A percentile compares a stretch with the other conserved stretches of the same genome.
Conservation (phyloP, 1,140 invertebrate genomes). For the Zaprionus africanus region DNA sequence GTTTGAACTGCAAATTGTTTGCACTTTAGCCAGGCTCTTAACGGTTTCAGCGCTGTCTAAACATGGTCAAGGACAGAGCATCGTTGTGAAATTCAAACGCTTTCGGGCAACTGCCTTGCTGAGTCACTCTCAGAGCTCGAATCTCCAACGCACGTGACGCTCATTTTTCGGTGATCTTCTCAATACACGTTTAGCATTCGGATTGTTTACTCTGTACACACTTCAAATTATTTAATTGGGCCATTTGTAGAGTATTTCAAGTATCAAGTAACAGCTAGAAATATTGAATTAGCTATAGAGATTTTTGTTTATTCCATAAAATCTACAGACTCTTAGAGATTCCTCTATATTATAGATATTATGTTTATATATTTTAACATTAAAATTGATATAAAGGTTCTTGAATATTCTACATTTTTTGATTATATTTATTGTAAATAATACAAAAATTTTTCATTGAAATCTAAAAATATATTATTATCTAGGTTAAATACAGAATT, state of each 20-base stretch:
- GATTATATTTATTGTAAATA: too few species aligned
- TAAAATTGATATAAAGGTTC: too few species aligned
- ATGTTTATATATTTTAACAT: too few species aligned
- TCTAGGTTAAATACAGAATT: neutral
- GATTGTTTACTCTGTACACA: neutral
- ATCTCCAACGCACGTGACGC: conserved; percentile 31
- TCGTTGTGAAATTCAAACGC: conserved; percentile 9
- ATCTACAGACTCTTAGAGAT: neutral
- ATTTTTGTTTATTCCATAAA: too few species aligned
- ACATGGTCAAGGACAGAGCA: conserved; percentile 71
- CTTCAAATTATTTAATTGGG: neutral
- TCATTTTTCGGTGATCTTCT: conserved; percentile 17
- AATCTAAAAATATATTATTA: too few species aligned
- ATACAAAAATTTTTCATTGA: too few species aligned
- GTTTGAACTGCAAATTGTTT: conserved; percentile 21
- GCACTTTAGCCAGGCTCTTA: conserved; percentile 36
- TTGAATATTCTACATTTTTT: too few species aligned
- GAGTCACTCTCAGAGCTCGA: conserved; percentile 19
- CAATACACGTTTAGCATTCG: conserved; percentile 33
- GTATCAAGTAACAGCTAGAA: neutral
- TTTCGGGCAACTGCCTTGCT: conserved; percentile 39
- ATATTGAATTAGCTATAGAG: neutral
- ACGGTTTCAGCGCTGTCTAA: conserved; percentile 61
- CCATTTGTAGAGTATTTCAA: neutral
- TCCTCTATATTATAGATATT: neutral